Conservation (phyloP, 1,140 invertebrate genomes). For the Oncopeltus fasciatus region DNA sequence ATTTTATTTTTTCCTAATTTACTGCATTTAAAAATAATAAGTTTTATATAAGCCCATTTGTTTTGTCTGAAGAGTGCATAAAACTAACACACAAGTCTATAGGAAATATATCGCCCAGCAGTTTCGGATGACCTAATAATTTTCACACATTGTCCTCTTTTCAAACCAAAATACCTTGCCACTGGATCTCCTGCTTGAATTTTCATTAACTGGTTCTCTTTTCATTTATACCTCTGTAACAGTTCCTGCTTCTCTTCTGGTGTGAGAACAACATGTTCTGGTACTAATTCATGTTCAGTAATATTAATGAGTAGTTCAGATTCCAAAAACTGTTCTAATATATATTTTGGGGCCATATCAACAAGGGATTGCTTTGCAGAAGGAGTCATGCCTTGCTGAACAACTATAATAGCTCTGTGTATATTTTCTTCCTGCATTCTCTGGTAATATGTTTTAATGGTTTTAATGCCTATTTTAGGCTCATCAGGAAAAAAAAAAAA, state of each 20-base stretch:
- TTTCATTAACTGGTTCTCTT: constrained; percentile 97
- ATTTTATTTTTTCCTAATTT: too few relatives aligned
- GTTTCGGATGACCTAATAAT: constrained; percentile 96
- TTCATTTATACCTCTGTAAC: constrained; percentile 60
- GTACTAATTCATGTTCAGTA: constrained; percentile 97
- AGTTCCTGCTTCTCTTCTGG: constrained; percentile 95
- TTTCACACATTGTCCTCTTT: constrained; percentile 94
- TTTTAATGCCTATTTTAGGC: constrained; percentile 97
- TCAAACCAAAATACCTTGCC: constrained; percentile 91
- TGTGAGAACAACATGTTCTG: constrained; percentile 96
- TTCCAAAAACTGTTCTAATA: constrained; percentile 95
- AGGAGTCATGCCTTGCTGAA: constrained; percentile 92
- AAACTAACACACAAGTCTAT: constrained; percentile 75
- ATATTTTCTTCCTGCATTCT: constrained; percentile 99
- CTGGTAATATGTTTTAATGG: constrained; percentile 96
- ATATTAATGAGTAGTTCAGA: constrained; percentile 97
- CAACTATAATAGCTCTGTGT: constrained; percentile 90
- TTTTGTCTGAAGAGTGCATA: too few relatives aligned
- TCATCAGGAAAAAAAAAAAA: constrained; percentile 99
- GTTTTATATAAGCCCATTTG: too few relatives aligned
- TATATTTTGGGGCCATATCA: constrained; percentile 99
- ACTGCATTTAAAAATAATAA: too few relatives aligned
- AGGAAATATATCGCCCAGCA: constrained; percentile 95
- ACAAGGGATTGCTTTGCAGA: constrained; percentile 94
- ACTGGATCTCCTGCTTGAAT: constrained; percentile 98